Evolutionary conservation across 2,888 invertebrate genomes (phyloP).

Genomic region (Xestia c-nigrum): DNA sequence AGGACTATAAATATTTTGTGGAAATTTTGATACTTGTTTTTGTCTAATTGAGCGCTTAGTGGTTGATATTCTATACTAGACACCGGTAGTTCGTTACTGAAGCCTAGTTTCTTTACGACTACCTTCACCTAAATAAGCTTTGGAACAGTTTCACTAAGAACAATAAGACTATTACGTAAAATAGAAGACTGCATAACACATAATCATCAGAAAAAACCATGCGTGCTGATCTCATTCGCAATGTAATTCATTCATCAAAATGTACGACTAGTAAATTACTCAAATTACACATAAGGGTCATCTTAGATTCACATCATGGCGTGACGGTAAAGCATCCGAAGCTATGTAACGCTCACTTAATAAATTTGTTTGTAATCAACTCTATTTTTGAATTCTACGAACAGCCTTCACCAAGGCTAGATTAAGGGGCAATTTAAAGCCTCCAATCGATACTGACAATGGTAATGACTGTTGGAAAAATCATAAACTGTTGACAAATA

Average conservation of each 20-base stretch:
- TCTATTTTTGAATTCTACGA: constrained; percentile 33
- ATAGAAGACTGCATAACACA: constrained; percentile 38
- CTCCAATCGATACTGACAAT: constrained; percentile 47
- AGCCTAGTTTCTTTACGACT: constrained; percentile 7
- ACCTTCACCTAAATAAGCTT: constrained; percentile 30
- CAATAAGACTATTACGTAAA: constrained; percentile 47
- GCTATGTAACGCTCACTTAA: constrained; percentile 14
- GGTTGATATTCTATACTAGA: not conserved
- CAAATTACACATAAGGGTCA: constrained; percentile 50
- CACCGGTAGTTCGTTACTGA: constrained; percentile 5
- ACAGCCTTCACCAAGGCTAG: constrained; percentile 42
- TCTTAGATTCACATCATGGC: constrained; percentile 24
- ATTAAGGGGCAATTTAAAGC: constrained; percentile 42
- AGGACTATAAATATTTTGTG: not conserved
- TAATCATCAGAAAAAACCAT: constrained; percentile 37
- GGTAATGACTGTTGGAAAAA: constrained; percentile 44
- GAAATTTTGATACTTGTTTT: not conserved
- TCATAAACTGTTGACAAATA: constrained; percentile 39
- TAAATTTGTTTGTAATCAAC: constrained; percentile 41
- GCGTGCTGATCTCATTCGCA: constrained; percentile 42
- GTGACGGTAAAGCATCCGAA: constrained; percentile 35
- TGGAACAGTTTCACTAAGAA: constrained; percentile 43
- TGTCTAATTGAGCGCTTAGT: not conserved
- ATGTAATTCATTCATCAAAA: constrained; percentile 47
- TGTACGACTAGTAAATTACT: constrained; percentile 51